A percentile compares a stretch with the other conserved stretches of the same genome.
Evolutionary conservation across 2,113 vertebrate genomes (phyloP).

Genomic region (Salminus brasiliensis): DNA sequence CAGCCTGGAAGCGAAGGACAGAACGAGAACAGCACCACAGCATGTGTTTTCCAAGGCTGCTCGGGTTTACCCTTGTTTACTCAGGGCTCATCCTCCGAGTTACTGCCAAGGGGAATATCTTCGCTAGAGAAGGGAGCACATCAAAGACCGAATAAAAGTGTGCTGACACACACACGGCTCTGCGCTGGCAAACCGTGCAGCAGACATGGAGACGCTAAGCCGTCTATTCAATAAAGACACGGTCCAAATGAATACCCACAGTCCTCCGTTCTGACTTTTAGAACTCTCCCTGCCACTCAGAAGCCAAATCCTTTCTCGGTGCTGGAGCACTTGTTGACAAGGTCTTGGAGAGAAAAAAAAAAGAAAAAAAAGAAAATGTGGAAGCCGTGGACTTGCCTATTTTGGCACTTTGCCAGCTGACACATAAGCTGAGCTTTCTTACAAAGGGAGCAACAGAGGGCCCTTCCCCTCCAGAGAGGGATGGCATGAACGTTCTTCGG

Average conservation of each 20-base stretch:
- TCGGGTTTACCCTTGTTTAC: neutral
- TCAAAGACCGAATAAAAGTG: slow-evolving; percentile 27
- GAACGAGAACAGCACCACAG: neutral
- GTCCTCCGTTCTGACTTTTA: neutral
- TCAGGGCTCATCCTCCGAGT: neutral
- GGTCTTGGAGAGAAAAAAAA: neutral
- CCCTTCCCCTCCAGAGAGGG: no score
- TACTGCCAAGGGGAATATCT: slow-evolving; percentile 1
- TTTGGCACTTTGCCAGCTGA: slow-evolving; percentile 31
- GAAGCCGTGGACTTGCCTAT: slow-evolving; percentile 20
- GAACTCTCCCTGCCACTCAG: slow-evolving; percentile 12
- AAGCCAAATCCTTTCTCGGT: slow-evolving; percentile 9
- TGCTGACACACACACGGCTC: neutral
- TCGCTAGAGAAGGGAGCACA: neutral
- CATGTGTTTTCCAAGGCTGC: slow-evolving; percentile 2
- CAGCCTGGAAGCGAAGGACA: neutral
- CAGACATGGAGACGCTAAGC: neutral
- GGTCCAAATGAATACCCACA: neutral
- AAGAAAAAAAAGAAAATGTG: slow-evolving; percentile 4
- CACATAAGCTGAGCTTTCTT: slow-evolving; percentile 14
- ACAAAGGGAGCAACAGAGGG: slow-evolving; percentile 30
- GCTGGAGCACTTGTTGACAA: slow-evolving; percentile 22
- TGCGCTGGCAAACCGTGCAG: neutral
- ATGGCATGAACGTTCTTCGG: slow-evolving; percentile 28
- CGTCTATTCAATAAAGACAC: neutral